Percentiles rank a stretch among this genome's conserved stretches.
These are phyloP conservation scores for Acleris laterana DNA, from an alignment of 2,888 invertebrate genomes.

Conservation along the genomic window DNA sequence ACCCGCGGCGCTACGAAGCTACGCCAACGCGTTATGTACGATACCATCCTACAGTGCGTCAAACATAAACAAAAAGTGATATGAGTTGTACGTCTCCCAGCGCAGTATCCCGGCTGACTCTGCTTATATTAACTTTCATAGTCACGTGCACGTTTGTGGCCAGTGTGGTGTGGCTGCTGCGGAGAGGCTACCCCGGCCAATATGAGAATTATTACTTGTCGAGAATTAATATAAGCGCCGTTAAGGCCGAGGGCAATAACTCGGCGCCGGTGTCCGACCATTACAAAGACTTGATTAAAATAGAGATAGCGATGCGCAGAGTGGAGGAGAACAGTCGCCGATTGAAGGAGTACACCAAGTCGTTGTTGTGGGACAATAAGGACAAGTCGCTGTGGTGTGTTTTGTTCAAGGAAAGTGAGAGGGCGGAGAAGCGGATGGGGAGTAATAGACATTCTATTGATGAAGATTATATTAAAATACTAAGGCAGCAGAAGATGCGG, in stretches of 20 bases:
- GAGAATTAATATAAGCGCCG: conserved; percentile 81
- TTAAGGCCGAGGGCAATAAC: conserved; percentile 63
- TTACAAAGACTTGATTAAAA: conserved; percentile 82
- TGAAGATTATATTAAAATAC: conserved; percentile 69
- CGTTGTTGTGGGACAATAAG: conserved; percentile 80
- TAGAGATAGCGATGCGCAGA: conserved; percentile 81
- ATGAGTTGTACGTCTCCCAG: conserved; percentile 81
- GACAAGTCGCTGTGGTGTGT: conserved; percentile 82
- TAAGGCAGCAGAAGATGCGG: conserved; percentile 75
- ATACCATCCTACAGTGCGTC: conserved; percentile 60
- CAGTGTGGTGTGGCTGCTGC: conserved; percentile 79
- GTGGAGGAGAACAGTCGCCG: conserved; percentile 80
- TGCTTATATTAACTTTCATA: conserved; percentile 74
- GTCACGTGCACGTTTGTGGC: conserved; percentile 77
- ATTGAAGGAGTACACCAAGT: conserved; percentile 80
- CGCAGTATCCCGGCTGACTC: conserved; percentile 75
- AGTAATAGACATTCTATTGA: conserved; percentile 64
- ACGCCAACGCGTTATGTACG: conserved; percentile 76
- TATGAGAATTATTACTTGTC: conserved; percentile 84
- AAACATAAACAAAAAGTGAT: conserved; percentile 82
- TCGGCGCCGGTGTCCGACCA: conserved; percentile 69
- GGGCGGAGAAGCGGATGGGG: conserved; percentile 48
- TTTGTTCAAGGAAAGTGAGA: conserved; percentile 78
- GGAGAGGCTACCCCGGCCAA: conserved; percentile 68
- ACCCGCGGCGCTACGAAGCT: conserved; percentile 59